Conservation (phyloP, 2,113 vertebrate species). For the Caranx melampygus region DNA sequence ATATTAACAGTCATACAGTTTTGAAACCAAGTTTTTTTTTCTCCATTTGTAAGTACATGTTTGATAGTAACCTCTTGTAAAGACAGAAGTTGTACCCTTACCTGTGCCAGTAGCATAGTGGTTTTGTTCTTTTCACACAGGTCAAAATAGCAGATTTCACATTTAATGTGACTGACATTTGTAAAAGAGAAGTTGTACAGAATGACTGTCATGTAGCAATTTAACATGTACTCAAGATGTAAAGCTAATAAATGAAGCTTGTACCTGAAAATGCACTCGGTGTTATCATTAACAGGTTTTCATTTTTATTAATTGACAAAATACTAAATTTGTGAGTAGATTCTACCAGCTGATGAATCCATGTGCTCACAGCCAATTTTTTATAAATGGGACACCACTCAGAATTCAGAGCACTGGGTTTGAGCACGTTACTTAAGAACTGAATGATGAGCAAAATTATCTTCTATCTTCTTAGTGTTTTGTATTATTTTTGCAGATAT, state of each 20-base stretch:
- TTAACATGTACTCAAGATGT: constrained; percentile 63
- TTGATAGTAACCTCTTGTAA: constrained; percentile 54
- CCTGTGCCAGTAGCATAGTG: constrained; percentile 28
- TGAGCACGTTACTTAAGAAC: no score
- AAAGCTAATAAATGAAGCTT: constrained; percentile 72
- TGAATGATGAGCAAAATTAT: no score
- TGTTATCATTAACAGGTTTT: constrained; percentile 8
- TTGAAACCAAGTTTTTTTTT: constrained; percentile 58
- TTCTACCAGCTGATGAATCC: no score
- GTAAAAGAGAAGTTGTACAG: constrained; percentile 81
- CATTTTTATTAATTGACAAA: background rate
- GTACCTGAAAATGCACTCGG: constrained; percentile 19
- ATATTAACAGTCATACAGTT: constrained; percentile 52
- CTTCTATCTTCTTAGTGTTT: no score
- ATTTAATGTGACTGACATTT: constrained; percentile 66
- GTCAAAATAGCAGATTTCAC: constrained; percentile 43
- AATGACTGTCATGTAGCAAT: constrained; percentile 73
- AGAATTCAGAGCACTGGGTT: no score
- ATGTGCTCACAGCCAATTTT: no score
- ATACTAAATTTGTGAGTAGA: background rate
- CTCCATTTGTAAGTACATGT: constrained; percentile 59
- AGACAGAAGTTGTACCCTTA: constrained; percentile 5
- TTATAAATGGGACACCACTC: no score
- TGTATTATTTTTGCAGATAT: no score
- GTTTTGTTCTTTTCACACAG: constrained; percentile 17